A percentile compares a stretch with the other conserved stretches of the same genome.
These are phyloP conservation scores for Platycheirus albimanus DNA, from an alignment of 2,888 invertebrate genomes.

Conservation along the genomic window DNA sequence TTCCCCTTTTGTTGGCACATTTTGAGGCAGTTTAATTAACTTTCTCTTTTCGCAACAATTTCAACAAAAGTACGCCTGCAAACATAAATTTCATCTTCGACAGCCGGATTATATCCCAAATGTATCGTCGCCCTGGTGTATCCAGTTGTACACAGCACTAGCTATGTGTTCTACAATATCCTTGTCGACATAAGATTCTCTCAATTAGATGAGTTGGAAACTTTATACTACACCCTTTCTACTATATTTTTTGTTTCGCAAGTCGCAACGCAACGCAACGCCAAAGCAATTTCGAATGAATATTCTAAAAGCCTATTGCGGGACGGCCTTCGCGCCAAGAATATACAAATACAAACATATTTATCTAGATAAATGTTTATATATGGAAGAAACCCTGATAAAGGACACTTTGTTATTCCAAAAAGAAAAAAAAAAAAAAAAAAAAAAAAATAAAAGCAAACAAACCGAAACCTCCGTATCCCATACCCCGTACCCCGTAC, in stretches of 20 bases:
- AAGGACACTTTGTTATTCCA: conserved; percentile 56
- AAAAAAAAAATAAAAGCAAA: conserved; percentile 36
- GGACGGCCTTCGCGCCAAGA: conserved; percentile 44
- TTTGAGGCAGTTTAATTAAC: conserved; percentile 33
- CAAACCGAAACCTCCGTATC: conserved; percentile 7
- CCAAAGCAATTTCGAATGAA: background rate
- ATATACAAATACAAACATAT: conserved; percentile 17
- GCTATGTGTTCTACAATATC: background rate
- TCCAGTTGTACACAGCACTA: background rate
- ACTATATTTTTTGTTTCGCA: too few relatives aligned
- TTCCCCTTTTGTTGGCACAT: background rate
- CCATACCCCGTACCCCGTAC: background rate
- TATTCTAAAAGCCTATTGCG: conserved; percentile 29
- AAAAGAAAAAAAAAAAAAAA: conserved; percentile 17
- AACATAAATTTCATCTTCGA: conserved; percentile 17
- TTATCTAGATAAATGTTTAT: conserved; percentile 22
- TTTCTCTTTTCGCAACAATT: conserved; percentile 9
- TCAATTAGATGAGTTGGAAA: background rate
- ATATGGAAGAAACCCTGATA: conserved; percentile 39
- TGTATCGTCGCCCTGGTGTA: background rate
- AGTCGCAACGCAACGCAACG: too few relatives aligned
- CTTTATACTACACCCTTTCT: background rate
- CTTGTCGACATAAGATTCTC: background rate
- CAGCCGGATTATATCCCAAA: conserved; percentile 1
- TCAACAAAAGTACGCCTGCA: background rate